phyloP scores from a whole-genome alignment of 2,113 vertebrate genomes.

The Phoxinus phoxinus region DNA sequence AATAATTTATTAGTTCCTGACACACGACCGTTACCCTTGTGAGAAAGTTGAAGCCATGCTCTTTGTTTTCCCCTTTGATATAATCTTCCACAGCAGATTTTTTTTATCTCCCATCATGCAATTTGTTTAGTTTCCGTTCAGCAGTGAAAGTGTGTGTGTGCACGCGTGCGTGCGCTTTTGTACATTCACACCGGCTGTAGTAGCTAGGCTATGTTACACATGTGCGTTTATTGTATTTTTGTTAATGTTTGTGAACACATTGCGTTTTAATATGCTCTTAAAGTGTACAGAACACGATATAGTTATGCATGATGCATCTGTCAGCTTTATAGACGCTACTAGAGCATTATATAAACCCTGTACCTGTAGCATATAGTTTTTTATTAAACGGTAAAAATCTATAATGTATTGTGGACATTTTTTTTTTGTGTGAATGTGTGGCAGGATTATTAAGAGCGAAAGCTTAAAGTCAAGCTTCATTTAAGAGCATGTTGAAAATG shows the following conservation, averaged over 20 bases:
- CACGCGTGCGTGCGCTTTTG: neutral
- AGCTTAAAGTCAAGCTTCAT: neutral
- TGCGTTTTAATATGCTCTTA: neutral
- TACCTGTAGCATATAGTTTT: too few species aligned
- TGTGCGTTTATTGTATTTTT: neutral
- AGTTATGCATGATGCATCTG: too few species aligned
- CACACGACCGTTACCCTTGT: neutral
- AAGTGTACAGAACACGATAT: neutral
- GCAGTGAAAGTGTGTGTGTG: neutral
- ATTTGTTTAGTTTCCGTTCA: conserved; percentile 43
- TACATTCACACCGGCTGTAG: neutral
- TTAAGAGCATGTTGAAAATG: neutral
- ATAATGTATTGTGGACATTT: too few species aligned
- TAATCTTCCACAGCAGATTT: conserved; percentile 40
- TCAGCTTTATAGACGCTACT: too few species aligned
- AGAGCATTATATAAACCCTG: too few species aligned
- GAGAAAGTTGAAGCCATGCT: conserved; percentile 30
- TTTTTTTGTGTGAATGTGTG: too few species aligned
- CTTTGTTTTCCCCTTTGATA: conserved; percentile 42
- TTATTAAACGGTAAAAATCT: too few species aligned
- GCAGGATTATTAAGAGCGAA: neutral
- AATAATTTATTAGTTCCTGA: conserved; percentile 1
- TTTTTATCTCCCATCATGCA: conserved; percentile 47
- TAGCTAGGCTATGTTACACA: neutral
- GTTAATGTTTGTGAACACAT: neutral